Evolutionary conservation across 2,888 invertebrate genomes (phyloP).

Genomic region (Dolomedes plantarius): DNA sequence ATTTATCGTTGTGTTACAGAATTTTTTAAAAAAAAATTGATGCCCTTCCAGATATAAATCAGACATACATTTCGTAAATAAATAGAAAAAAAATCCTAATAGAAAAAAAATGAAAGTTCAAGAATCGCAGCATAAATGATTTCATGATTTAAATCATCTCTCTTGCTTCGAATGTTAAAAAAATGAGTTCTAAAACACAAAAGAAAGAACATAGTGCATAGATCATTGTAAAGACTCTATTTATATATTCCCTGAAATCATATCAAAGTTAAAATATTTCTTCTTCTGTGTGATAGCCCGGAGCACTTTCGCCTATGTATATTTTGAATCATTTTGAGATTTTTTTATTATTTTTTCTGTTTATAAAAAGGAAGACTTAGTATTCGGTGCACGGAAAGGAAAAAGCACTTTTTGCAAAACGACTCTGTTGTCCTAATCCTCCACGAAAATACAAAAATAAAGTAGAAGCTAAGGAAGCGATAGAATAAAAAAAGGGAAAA

Average conservation of each 20-base stretch:
- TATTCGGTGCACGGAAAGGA: constrained; percentile 51
- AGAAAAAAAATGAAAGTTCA: too few relatives aligned
- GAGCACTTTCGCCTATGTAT: constrained; percentile 40
- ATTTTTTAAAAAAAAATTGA: too few relatives aligned
- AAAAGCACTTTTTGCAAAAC: constrained; percentile 62
- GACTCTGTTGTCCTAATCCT: constrained; percentile 63
- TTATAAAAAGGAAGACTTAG: constrained; percentile 50
- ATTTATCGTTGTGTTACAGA: too few relatives aligned
- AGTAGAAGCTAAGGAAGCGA: constrained; percentile 35
- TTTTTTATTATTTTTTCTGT: neutral
- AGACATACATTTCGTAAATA: too few relatives aligned
- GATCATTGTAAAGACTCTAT: neutral
- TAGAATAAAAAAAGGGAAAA: constrained; percentile 32
- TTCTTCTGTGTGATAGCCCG: constrained; percentile 27
- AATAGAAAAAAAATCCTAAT: too few relatives aligned
- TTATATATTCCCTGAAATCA: too few relatives aligned
- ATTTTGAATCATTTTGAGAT: constrained; percentile 37
- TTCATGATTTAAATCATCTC: too few relatives aligned
- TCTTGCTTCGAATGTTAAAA: too few relatives aligned
- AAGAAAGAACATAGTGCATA: neutral
- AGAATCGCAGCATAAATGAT: too few relatives aligned
- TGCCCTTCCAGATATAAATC: too few relatives aligned
- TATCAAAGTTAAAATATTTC: constrained; percentile 22
- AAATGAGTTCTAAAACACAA: too few relatives aligned
- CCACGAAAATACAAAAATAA: constrained; percentile 50